Percentiles rank a stretch among this genome's conserved stretches.
Conservation (phyloP, 1,140 invertebrate species). For the Pseudomyrmex sp. region DNA sequence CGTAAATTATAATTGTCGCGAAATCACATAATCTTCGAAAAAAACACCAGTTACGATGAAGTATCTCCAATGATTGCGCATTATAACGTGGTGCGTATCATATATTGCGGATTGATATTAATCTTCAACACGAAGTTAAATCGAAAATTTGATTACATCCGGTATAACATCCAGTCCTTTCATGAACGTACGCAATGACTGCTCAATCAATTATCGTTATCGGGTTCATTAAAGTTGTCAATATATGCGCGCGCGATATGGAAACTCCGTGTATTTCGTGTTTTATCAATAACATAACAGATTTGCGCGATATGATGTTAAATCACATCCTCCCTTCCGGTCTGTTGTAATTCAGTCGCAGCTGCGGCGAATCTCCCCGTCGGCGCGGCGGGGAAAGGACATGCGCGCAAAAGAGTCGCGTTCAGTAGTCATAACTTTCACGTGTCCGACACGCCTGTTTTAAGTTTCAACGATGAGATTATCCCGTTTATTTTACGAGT, state of each 20-base stretch:
- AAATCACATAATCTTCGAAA: too few species aligned
- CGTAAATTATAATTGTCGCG: too few species aligned
- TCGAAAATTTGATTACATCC: background rate
- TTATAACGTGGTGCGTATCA: background rate
- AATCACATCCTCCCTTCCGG: background rate
- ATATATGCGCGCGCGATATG: background rate
- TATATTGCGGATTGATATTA: background rate
- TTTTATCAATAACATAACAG: conserved; percentile 2
- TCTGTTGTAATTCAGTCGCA: conserved; percentile 1
- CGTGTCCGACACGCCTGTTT: conserved; percentile 8
- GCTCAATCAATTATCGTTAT: conserved; percentile 30
- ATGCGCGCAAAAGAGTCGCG: background rate
- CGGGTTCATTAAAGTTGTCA: conserved; percentile 5
- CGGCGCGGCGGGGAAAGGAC: background rate
- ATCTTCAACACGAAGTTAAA: conserved; percentile 3
- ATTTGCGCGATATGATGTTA: background rate
- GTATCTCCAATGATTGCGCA: too few species aligned
- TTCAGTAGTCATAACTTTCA: conserved; percentile 28
- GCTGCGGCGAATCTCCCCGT: background rate
- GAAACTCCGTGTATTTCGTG: background rate
- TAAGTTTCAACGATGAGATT: conserved; percentile 28
- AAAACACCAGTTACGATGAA: too few species aligned
- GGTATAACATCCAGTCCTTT: background rate
- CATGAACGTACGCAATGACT: background rate
- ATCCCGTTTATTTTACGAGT: background rate